Base-by-base conservation (phyloP, 2,797 vertebrate genomes). In the Gymnoscopelus microlampas region DNA sequence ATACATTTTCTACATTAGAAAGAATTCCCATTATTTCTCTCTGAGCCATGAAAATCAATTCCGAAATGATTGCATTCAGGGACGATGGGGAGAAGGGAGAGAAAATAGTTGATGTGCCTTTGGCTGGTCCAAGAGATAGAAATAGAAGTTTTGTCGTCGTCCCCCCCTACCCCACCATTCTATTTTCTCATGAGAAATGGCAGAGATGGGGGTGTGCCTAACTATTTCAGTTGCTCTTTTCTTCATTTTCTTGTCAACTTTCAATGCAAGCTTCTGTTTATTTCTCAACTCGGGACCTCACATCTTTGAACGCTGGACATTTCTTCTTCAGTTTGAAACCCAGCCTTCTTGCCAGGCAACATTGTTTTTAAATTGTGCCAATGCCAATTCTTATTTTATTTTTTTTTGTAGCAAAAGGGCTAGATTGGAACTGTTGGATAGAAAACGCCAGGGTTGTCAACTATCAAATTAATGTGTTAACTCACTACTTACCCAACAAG, bases 21-120 rank as follows among this genome's bases (percentile, higher is more conserved):
- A 94, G 94, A 96, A 97, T 97, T 96, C 96, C 94, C 95, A 97
- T 98, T 98, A 97, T 97, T 97, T 97, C 95, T 96, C 95, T 94
- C 92, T 98, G 95, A 96, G 95, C 96, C 96, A 96, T 98, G 96
- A 96, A 97, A 98, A 98, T 98, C 94, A 94, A 98, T 97, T 98
- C 94, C 95, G 95, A 96, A 97, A 95, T 96, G 96, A 98, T 97
- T 98, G 95, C 91, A 93, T 93, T 96, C 94, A 91, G 93, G 95
- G 88, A 88, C 83, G 82, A 91, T 88, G 88, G 90, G 85, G 90
- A 89, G 81, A 87, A 57, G 57, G 71, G 79, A 88, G 87, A 91
- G 87, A 93, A 91, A 91, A 92, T 90, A 93, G 88, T 94, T 96
- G 95, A 96, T 94, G 93, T 93, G 93, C 82, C 91, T 95, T 94